A percentile compares a stretch with the other conserved stretches of the same genome.
These are phyloP conservation scores for Cephus spinipes DNA, from an alignment of 2,888 invertebrate genomes.

Conservation along the genomic window DNA sequence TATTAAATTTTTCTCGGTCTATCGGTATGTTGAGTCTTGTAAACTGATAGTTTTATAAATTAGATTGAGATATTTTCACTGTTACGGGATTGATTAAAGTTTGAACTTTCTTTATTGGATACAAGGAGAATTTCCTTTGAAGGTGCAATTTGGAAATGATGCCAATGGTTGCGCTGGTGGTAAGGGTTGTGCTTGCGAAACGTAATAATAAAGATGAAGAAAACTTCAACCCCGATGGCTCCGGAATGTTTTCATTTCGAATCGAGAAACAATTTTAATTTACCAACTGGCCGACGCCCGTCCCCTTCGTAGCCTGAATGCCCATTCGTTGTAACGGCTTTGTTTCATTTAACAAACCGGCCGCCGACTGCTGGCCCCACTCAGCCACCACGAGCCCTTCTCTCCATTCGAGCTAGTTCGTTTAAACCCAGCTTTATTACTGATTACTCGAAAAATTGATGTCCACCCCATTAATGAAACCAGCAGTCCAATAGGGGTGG, in stretches of 20 bases:
- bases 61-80: not conserved
- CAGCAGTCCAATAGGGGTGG: conserved; percentile 21
- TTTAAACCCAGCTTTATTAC: conserved; percentile 59
- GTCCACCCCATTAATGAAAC: conserved; percentile 54
- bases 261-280: conserved; percentile 59
- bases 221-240: conserved; percentile 20
- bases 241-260: conserved; percentile 50
- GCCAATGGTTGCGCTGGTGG: not conserved
- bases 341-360: conserved; percentile 60
- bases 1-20: not conserved
- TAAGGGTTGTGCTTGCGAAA: not conserved
- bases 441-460: conserved; percentile 61
- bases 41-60: not conserved
- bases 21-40: not conserved
- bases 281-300: conserved; percentile 36
- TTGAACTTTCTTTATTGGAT: not conserved
- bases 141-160: not conserved
- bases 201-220: conserved; percentile 9
- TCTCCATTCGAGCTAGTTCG: conserved; percentile 39
- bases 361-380: conserved; percentile 40
- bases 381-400: conserved; percentile 6
- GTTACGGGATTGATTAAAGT: not conserved
- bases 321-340: conserved; percentile 61
- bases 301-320: conserved; percentile 37
- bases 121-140: not conserved